These are phyloP conservation scores for Cebidichthys violaceus DNA, from an alignment of 2,113 vertebrate genomes.

Conservation along the genomic window DNA sequence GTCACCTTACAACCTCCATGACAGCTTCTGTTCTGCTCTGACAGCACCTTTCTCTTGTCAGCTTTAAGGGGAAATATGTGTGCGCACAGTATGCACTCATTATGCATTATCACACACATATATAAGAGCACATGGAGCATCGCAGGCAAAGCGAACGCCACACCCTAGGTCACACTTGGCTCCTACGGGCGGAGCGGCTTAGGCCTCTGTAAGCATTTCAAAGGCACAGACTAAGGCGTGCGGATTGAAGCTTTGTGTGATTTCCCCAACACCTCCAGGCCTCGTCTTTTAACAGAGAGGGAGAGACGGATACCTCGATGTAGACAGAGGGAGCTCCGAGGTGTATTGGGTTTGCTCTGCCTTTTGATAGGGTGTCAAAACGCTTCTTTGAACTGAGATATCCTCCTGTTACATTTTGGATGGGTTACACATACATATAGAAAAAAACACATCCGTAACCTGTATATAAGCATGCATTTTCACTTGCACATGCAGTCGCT, in stretches of 20 bases:
- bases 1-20: conserved; percentile 57
- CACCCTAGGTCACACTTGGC: conserved; percentile 56
- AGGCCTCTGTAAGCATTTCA: conserved; percentile 67
- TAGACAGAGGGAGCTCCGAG: conserved; percentile 54
- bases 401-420: conserved; percentile 65
- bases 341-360: conserved; percentile 55
- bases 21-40: conserved; percentile 29
- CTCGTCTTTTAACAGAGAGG: conserved; percentile 60
- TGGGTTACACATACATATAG: conserved; percentile 25
- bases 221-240: conserved; percentile 63
- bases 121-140: background rate
- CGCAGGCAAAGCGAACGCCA: background rate
- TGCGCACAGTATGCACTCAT: background rate
- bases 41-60: conserved; percentile 18
- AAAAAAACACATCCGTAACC: conserved; percentile 3
- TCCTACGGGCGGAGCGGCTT: conserved; percentile 46
- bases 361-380: conserved; percentile 64
- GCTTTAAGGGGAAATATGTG: background rate
- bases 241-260: conserved; percentile 60
- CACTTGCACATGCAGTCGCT: background rate
- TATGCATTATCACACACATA: background rate
- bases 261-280: conserved; percentile 60
- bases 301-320: conserved; percentile 36
- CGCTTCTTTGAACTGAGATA: conserved; percentile 62
- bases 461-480: background rate